Conservation (phyloP, 2,113 vertebrate genomes). For the Podarcis cretensis region DNA sequence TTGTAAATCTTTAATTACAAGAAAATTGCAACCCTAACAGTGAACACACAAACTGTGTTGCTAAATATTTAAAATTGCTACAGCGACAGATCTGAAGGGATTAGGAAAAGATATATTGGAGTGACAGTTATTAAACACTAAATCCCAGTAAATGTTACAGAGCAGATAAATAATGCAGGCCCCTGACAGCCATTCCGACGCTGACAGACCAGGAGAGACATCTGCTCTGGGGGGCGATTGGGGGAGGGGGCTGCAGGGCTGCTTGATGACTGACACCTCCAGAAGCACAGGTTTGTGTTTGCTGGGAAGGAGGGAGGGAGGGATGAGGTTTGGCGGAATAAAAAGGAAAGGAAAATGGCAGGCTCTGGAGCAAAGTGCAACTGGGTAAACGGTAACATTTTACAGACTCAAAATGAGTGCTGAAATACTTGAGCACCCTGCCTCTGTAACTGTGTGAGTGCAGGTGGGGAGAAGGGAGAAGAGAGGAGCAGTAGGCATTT, state of each 20-base stretch:
- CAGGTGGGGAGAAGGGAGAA: too few relatives aligned
- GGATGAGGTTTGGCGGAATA: neutral
- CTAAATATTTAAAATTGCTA: slow-evolving; percentile 78
- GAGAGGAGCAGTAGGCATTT: too few relatives aligned
- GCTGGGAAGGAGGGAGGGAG: rapidly evolving
- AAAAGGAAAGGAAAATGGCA: neutral
- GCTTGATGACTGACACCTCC: neutral
- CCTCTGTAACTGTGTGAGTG: too few relatives aligned
- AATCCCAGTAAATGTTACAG: slow-evolving; percentile 72
- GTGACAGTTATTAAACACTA: slow-evolving; percentile 78
- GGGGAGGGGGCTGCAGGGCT: neutral
- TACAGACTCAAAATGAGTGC: neutral
- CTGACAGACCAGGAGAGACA: slow-evolving; percentile 25
- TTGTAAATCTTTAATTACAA: slow-evolving; percentile 80
- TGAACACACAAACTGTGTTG: slow-evolving; percentile 51
- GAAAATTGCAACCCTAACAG: slow-evolving; percentile 69
- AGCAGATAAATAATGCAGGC: slow-evolving; percentile 72
- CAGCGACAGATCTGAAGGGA: slow-evolving; percentile 72
- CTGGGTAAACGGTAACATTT: neutral
- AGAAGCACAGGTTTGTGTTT: neutral
- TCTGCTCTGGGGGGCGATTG: neutral
- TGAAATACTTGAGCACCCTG: neutral
- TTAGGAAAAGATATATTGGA: slow-evolving; percentile 72
- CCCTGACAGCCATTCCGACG: slow-evolving; percentile 48
- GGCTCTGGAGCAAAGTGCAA: neutral